Conservation (phyloP, 1,140 invertebrate genomes). For the Triops cancriformis region DNA sequence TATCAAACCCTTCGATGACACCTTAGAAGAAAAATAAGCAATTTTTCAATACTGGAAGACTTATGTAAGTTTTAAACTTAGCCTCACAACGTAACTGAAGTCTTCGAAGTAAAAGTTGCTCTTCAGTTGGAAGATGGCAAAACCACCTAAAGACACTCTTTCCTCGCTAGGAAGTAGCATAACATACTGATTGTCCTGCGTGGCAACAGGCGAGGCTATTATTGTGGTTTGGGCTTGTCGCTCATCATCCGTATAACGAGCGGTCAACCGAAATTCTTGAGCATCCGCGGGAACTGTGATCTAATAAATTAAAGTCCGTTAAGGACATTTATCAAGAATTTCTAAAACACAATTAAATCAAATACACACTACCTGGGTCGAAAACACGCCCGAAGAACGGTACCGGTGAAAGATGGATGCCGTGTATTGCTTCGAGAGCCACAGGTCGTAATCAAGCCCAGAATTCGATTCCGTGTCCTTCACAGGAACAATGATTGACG, state of each 20-base stretch:
- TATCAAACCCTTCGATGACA: background rate
- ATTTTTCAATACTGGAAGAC: background rate
- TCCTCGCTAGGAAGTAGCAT: conserved; percentile 38
- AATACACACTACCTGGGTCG: background rate
- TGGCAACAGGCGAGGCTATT: conserved; percentile 34
- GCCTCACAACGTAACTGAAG: conserved; percentile 45
- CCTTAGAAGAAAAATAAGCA: background rate
- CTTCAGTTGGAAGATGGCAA: conserved; percentile 44
- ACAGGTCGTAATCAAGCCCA: background rate
- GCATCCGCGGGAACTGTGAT: conserved; percentile 38
- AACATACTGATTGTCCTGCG: conserved; percentile 36
- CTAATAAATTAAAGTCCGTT: conserved; percentile 11
- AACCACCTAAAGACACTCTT: conserved; percentile 39
- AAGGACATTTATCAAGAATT: too few species aligned
- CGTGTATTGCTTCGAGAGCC: background rate
- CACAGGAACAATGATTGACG: background rate
- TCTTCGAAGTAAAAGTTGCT: conserved; percentile 41
- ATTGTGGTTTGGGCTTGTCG: conserved; percentile 33
- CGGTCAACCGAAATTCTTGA: conserved; percentile 35
- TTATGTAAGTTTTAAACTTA: background rate
- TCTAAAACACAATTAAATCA: too few species aligned
- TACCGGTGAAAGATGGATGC: background rate
- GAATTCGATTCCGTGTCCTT: background rate
- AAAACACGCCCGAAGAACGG: background rate
- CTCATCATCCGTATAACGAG: conserved; percentile 37